These are phyloP conservation scores for Chrysodeixis includens DNA, from an alignment of 2,888 invertebrate genomes.

Conservation along the genomic window DNA sequence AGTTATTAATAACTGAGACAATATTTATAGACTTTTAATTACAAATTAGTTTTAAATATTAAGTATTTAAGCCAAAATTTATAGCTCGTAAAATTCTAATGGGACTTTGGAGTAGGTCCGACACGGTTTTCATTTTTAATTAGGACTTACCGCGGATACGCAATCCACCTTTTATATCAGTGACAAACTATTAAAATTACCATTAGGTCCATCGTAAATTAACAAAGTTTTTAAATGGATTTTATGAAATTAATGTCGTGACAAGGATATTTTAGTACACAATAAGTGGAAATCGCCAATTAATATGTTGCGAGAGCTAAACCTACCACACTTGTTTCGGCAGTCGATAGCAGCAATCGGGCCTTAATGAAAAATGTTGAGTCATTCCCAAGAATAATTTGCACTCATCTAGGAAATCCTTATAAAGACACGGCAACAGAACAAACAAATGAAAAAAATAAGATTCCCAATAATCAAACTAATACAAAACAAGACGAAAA, in stretches of 20 bases:
- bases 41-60: slow-evolving; percentile 28
- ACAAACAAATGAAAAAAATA: neutral
- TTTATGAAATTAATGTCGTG: slow-evolving; percentile 12
- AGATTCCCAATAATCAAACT: slow-evolving; percentile 6
- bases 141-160: slow-evolving; percentile 52
- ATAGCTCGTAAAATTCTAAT: slow-evolving; percentile 47
- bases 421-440: neutral
- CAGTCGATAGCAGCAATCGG: no score
- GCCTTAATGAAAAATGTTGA: no score
- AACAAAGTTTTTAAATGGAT: slow-evolving; percentile 24
- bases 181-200: slow-evolving; percentile 47
- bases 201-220: slow-evolving; percentile 35
- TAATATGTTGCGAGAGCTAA: neutral
- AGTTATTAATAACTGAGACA: neutral
- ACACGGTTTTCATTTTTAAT: slow-evolving; percentile 17
- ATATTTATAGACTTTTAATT: slow-evolving; percentile 22
- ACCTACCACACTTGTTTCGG: no score
- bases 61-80: slow-evolving; percentile 46
- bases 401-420: neutral
- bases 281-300: neutral
- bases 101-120: slow-evolving; percentile 14
- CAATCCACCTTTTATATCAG: slow-evolving; percentile 35
- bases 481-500: slow-evolving; percentile 21
- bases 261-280: neutral
- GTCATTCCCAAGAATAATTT: no score